Conservation (phyloP, 1,140 invertebrate genomes). For the Odontomachus brunneus region DNA sequence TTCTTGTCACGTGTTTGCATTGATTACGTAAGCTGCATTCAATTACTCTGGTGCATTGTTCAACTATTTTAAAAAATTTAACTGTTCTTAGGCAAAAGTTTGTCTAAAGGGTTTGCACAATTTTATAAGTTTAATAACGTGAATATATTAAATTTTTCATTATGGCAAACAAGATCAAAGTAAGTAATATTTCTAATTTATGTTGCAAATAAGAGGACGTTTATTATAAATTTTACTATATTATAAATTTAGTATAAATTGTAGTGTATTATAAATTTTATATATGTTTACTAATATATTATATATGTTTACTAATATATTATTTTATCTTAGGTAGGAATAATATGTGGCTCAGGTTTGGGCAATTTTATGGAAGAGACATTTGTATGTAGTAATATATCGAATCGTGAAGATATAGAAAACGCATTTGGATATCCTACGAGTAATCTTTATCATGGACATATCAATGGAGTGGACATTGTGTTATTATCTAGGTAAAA, state of each 20-base stretch:
- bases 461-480: conserved; percentile 92
- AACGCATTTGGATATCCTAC: conserved; percentile 96
- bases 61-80: too few relatives aligned
- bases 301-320: neutral
- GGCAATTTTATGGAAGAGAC: conserved; percentile 91
- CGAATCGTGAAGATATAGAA: conserved; percentile 75
- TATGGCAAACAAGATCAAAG: conserved; percentile 29
- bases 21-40: too few relatives aligned
- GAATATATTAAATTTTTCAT: neutral
- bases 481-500: conserved; percentile 91
- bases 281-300: too few relatives aligned
- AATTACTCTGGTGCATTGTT: too few relatives aligned
- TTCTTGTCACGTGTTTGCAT: too few relatives aligned
- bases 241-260: too few relatives aligned
- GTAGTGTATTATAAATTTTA: too few relatives aligned
- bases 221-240: too few relatives aligned
- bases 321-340: conserved; percentile 90
- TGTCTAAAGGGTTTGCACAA: too few relatives aligned
- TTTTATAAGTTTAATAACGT: conserved; percentile 11
- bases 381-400: conserved; percentile 89
- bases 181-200: neutral
- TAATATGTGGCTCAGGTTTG: conserved; percentile 97
- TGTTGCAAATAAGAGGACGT: neutral
- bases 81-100: too few relatives aligned
- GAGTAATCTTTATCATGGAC: conserved; percentile 90